Base-by-base conservation (phyloP, 1,140 invertebrate genomes). In the Apis cerana region DNA sequence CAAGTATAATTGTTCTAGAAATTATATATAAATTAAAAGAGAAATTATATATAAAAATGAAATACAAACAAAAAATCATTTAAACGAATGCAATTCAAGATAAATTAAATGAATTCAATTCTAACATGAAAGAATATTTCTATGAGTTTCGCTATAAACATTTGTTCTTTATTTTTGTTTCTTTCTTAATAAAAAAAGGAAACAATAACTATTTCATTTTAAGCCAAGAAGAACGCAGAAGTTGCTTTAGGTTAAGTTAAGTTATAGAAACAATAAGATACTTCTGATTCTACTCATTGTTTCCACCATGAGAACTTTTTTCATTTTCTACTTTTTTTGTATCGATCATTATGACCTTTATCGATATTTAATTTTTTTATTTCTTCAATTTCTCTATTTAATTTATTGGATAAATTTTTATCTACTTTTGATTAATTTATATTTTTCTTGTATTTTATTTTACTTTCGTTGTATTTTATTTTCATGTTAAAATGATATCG, bases 171-270 rank as follows among this genome's bases (percentile, higher is more conserved):
- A 3, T 33, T 17, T 65, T 43, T 19, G 8, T n/a, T 8, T 48
- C 21, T 52, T 11, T 7, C 15, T 43, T 43, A 43, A 54, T 5
- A 19, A 17, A 12, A 21, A 52, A 23, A 62, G 23, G 27, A 21
- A 21, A 43, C 58, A 59, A 62, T 54, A 80, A 80, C 48, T 23
- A 72, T n/a, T 23, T 43, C 17, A n/a, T 5, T 50, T 80, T 71
- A 54, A 80, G 48, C n/a, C 77, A 80, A 7, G 52, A 70, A 79
- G 54, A 58, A 59, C 43, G 65, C n/a, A 33, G 13, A 59, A 54
- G 43, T 79, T 70, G 8, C 10, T 12, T 9, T 50, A 61, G 76
- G 21, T 69, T 59, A 12, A 54, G 43, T 59, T 19, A 50, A 54
- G n/a, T 59, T 19, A n/a, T 23, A 11, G 23, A 50, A 17, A 43